These are phyloP conservation scores for Lutjanus argentimaculatus DNA, from an alignment of 2,797 vertebrate genomes.

Conservation along the genomic window DNA sequence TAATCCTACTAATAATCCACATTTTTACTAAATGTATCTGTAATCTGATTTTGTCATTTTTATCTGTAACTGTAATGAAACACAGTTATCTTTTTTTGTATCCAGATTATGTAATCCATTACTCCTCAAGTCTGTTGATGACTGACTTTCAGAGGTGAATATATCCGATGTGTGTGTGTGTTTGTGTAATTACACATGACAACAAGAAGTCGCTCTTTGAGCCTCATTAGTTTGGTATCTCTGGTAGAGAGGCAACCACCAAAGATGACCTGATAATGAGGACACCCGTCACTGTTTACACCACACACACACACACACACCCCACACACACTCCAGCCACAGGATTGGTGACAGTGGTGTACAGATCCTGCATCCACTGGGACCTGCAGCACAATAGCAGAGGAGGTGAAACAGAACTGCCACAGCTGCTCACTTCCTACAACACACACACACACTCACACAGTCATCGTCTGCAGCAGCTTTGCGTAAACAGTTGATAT, in stretches of 20 bases:
- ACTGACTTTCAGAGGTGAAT: slow-evolving; percentile 65
- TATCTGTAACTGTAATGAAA: too few relatives aligned
- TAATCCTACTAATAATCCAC: too few relatives aligned
- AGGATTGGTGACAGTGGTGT: slow-evolving; percentile 21
- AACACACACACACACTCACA: neutral
- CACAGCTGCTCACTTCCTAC: slow-evolving; percentile 36
- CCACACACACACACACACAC: slow-evolving; percentile 14
- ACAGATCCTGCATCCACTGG: slow-evolving; percentile 38
- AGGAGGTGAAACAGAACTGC: slow-evolving; percentile 31
- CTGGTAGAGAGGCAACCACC: neutral
- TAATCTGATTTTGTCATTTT: too few relatives aligned
- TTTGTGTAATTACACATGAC: slow-evolving; percentile 22
- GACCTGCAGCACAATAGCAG: slow-evolving; percentile 38
- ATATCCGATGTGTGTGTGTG: slow-evolving; percentile 27
- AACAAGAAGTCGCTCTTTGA: slow-evolving; percentile 16
- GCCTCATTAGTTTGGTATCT: slow-evolving; percentile 13
- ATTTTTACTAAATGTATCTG: too few relatives aligned
- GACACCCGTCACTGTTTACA: slow-evolving; percentile 19
- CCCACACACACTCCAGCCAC: slow-evolving; percentile 3
- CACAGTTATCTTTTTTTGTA: too few relatives aligned
- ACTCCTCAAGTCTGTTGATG: neutral
- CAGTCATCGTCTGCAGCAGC: neutral
- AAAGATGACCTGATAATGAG: neutral
- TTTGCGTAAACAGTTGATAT: slow-evolving; percentile 3
- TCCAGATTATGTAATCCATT: too few relatives aligned